Evolutionary conservation across 2,888 invertebrate species (phyloP).

Genomic region (Sclerodermus sp.): DNA sequence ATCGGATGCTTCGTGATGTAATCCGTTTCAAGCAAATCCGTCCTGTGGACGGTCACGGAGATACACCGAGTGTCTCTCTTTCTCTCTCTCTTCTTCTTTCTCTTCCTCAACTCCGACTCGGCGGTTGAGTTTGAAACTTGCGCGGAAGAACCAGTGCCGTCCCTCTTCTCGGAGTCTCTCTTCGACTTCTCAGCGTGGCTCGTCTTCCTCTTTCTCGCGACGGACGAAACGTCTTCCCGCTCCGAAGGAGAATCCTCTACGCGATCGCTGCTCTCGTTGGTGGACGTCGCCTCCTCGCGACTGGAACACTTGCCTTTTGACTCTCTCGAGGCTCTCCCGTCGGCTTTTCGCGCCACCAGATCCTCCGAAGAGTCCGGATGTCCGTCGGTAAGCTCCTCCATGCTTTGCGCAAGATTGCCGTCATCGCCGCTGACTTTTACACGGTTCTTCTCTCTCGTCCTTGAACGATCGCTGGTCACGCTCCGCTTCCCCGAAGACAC

Average conservation of each 20-base stretch:
- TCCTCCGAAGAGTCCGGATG: conserved; percentile 4
- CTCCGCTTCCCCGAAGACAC: background rate
- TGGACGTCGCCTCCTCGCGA: no score
- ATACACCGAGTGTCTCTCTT: conserved; percentile 48
- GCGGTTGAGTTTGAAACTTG: no score
- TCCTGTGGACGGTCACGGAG: conserved; percentile 62
- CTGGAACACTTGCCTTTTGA: no score
- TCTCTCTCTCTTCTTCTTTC: conserved; percentile 15
- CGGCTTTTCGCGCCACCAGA: no score
- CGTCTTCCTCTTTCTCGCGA: no score
- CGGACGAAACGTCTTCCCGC: no score
- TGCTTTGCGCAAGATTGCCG: conserved; percentile 3
- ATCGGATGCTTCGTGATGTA: conserved; percentile 65
- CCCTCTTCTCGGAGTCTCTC: no score
- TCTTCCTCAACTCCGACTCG: conserved; percentile 13
- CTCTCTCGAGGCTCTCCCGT: no score
- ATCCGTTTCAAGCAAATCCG: conserved; percentile 64
- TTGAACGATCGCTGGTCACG: background rate
- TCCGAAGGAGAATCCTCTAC: no score
- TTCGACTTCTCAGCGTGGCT: no score
- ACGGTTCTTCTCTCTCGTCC: background rate
- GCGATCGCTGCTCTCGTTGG: no score
- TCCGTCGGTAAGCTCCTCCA: conserved; percentile 4
- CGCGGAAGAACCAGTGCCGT: no score
- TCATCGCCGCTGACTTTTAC: background rate